Evolutionary conservation across 2,888 invertebrate genomes (phyloP), one percentile per base, ranked within the genome.

Genomic region (Barypeithes pellucidus): DNA sequence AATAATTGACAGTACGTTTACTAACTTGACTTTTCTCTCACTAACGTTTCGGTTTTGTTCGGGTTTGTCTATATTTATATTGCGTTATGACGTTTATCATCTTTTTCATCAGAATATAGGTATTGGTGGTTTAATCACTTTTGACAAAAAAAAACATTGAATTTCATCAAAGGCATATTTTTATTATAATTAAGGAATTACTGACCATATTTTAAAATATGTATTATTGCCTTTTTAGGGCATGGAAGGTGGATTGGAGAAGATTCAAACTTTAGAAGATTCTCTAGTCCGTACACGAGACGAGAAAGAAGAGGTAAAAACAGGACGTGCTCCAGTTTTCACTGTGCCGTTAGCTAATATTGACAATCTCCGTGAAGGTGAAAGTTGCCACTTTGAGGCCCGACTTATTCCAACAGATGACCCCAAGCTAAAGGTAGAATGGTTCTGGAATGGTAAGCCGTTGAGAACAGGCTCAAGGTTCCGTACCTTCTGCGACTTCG

Each of bases 401-500:
- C 91, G 95, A 76, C 88, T 97, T 41, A 95, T 92, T 67, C 97
- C 97, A 16, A 94, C 94, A 0, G 96, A 96, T 84, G 97, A 97
- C 88, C 94, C 97, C 29, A 95, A 94, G 82, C 88, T 97, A 33
- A 95, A 93, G 77, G 93, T 96, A 76, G 96, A 97, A 88, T 97
- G 97, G 97, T 96, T 93, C 88, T 95, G 95, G 94, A 96, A 97
- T 84, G 95, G 96, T 75, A 95, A 95, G 86, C 93, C 95, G 60
- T 87, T 95, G 70, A 93, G 92, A 86, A 93, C 95, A 54, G 97
- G 97, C 71, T 95, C 97, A 9, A 90, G 97, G 79, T 97, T 97
- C 89, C 94, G 98, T 78, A 97, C 98, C 33, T 96, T 97, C 91
- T 95, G 97, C 83, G 98, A 99, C 87, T 98, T 99, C 86, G 98